Conservation (phyloP, 2,113 vertebrate species). For the Xiphophorus maculatus region DNA sequence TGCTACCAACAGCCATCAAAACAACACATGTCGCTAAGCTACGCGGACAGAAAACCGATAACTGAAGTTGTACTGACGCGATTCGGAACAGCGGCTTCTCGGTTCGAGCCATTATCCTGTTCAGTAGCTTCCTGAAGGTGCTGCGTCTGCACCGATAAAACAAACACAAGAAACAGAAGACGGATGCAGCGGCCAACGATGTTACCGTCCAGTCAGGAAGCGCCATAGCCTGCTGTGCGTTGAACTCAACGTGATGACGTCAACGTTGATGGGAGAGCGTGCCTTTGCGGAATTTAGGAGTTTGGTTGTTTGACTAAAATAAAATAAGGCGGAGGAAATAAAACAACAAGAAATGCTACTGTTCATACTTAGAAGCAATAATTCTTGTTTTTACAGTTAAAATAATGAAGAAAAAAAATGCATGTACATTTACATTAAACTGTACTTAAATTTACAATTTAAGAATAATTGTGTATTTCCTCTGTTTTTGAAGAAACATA, state of each 20-base stretch:
- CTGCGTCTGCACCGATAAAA: slow-evolving; percentile 57
- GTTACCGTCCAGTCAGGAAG: slow-evolving; percentile 71
- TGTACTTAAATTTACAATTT: too few relatives aligned
- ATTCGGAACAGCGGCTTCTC: slow-evolving; percentile 85
- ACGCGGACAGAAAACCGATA: neutral
- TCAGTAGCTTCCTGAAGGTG: slow-evolving; percentile 40
- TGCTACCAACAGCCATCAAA: neutral
- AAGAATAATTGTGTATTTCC: too few relatives aligned
- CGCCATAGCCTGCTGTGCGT: slow-evolving; percentile 66
- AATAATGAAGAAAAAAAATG: too few relatives aligned
- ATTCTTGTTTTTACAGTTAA: too few relatives aligned
- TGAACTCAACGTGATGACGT: slow-evolving; percentile 50
- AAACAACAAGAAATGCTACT: neutral
- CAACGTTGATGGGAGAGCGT: slow-evolving; percentile 25
- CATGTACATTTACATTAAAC: too few relatives aligned
- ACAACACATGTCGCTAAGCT: neutral
- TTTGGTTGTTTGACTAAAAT: too few relatives aligned
- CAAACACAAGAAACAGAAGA: slow-evolving; percentile 67
- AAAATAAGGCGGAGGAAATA: neutral
- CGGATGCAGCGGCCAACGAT: slow-evolving; percentile 57
- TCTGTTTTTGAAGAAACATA: too few relatives aligned
- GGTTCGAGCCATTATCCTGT: slow-evolving; percentile 80
- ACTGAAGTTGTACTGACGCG: slow-evolving; percentile 74
- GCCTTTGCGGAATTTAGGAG: too few relatives aligned
- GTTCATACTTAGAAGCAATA: too few relatives aligned